A percentile compares a stretch with the other conserved stretches of the same genome.
Conservation (phyloP, 2,888 invertebrate species). For the Seladonia tumulorum region DNA sequence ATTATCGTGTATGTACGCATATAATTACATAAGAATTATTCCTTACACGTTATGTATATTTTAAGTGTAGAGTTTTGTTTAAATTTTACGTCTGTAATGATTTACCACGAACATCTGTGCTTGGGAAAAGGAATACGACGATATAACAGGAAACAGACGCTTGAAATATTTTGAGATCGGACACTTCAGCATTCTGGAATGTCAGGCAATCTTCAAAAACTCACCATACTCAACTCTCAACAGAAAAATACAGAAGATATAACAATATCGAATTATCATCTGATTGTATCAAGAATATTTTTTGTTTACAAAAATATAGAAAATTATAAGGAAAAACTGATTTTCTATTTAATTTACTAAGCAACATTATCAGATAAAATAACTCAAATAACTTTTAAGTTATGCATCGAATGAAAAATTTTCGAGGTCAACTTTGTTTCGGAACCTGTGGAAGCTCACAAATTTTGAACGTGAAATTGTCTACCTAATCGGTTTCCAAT, state of each 20-base stretch:
- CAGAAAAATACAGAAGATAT: too few species aligned
- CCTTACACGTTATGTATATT: background rate
- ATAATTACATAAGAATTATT: background rate
- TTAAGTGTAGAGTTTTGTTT: background rate
- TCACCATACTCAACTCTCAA: too few species aligned
- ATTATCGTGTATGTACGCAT: background rate
- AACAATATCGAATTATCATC: background rate
- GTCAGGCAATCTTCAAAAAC: background rate
- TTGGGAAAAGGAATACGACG: background rate
- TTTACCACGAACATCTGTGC: background rate
- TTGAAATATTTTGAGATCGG: background rate
- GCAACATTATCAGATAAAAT: background rate
- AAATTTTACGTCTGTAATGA: background rate
- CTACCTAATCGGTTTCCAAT: background rate
- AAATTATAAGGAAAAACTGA: background rate
- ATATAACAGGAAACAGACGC: conserved; percentile 6
- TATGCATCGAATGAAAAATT: background rate
- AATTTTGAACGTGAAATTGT: background rate
- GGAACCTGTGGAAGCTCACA: background rate
- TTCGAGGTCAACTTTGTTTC: background rate
- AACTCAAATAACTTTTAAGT: background rate
- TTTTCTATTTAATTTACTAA: background rate
- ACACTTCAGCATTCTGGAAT: conserved; percentile 6
- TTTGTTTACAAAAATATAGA: background rate
- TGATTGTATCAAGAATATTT: background rate